phyloP scores from a whole-genome alignment of 2,888 invertebrate genomes.

The Aquatica leii region DNA sequence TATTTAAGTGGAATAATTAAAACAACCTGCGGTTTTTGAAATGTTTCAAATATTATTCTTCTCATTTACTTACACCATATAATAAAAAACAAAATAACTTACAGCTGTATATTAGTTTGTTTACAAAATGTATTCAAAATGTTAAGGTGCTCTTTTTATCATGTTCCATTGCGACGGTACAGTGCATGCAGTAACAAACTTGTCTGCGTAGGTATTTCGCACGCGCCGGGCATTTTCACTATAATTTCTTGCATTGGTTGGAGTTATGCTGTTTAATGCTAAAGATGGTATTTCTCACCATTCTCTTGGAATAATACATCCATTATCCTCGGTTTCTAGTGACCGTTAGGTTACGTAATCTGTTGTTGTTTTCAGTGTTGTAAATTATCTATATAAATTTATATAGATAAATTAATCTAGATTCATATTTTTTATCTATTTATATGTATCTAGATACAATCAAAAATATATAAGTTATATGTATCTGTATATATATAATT shows the following conservation, averaged over 20 bases:
- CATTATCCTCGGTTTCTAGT: constrained; percentile 3
- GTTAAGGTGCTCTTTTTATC: constrained; percentile 1
- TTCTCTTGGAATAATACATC: neutral
- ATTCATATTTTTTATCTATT: no score
- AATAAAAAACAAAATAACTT: no score
- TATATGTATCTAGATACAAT: no score
- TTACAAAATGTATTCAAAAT: neutral
- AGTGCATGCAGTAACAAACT: neutral
- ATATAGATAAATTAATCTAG: no score
- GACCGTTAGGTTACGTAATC: constrained; percentile 6
- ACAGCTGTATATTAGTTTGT: neutral
- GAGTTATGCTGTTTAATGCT: neutral
- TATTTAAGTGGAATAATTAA: no score
- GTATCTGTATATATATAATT: no score
- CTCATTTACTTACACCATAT: neutral
- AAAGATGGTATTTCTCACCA: neutral
- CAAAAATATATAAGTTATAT: no score
- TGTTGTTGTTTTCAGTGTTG: no score
- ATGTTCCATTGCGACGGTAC: constrained; percentile 6
- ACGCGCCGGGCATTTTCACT: neutral
- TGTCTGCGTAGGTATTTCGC: constrained; percentile 9
- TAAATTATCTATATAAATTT: no score
- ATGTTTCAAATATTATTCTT: no score
- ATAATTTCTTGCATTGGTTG: constrained; percentile 3
- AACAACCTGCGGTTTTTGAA: no score